Base-by-base conservation (phyloP, 2,888 invertebrate genomes). In the Meliscaeva auricollis region DNA sequence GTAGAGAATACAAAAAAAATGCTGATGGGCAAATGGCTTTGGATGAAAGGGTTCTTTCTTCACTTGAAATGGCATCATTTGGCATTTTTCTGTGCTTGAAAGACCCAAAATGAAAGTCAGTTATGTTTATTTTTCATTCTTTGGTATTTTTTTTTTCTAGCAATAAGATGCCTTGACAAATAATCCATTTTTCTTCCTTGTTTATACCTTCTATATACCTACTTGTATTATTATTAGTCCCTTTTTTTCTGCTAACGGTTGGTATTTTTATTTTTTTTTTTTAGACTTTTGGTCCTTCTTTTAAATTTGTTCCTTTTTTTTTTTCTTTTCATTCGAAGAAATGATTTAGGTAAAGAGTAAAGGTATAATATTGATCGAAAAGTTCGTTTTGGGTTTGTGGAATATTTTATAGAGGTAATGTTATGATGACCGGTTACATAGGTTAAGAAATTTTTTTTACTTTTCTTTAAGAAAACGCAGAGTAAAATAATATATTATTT, bases 1-100 rank as follows among this genome's bases (percentile, higher is more conserved):
- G 35, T 3, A 26, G 1, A 30, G n/a, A 4, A 52, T n/a, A n/a
- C n/a, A 32, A 85, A 73, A 52, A 78, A 80, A 77, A 62, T 77
- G 76, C 76, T 85, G 80, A 85, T 81, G 81, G 85, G 48, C 72
- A 69, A 81, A 85, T 85, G 76, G 68, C 73, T 80, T 77, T 56
- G 68, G 66, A 73, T 77, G 81, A 81, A 80, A 81, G 85, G 76
- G 62, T 81, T 85, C 7, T 38, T 38, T 9, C 84, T 64, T 26
- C 73, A 68, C 69, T 77, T 77, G 62, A 66, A 80, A 72, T 52
- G 72, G 46, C 68, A 64, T 69, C 66, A 20, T 81, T 75, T 66
- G 64, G 30, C 20, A 48, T 66, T 68, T 35, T 35, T 74, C 5
- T 38, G 35, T 26, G 56, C 56, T 69, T 30, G 41, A 52, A 62